Conservation (phyloP, 2,113 vertebrate genomes). For the Percopsis transmontana region DNA sequence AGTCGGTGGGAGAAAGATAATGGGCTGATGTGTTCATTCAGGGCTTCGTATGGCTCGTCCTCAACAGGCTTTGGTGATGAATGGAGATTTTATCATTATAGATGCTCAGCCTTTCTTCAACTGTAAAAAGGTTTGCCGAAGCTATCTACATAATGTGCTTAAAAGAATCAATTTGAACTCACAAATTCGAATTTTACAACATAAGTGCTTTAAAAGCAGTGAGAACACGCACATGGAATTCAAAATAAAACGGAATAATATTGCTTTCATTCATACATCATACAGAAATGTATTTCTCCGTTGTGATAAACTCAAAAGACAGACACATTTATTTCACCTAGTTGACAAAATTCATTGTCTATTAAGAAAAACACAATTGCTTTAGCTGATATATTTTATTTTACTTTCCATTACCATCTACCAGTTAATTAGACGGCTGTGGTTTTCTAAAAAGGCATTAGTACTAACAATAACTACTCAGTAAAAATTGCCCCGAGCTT, state of each 20-base stretch:
- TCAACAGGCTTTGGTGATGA: conserved; percentile 45
- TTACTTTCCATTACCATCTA: neutral
- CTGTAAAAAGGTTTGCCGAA: conserved; percentile 32
- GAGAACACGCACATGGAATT: no score
- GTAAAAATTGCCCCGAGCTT: no score
- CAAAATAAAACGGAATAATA: no score
- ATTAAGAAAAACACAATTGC: no score
- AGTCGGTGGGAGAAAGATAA: conserved; percentile 60
- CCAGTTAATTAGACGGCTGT: no score
- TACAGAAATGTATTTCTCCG: neutral
- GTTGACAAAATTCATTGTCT: no score
- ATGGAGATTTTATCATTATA: conserved; percentile 23
- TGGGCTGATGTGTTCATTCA: conserved; percentile 29
- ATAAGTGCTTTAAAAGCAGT: conserved; percentile 20
- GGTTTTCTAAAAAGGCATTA: no score
- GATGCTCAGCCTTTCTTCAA: conserved; percentile 25
- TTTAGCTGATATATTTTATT: conserved; percentile 10
- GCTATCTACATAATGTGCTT: conserved; percentile 31
- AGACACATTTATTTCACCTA: neutral
- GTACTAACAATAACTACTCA: no score
- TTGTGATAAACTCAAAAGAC: neutral
- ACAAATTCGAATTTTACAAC: conserved; percentile 6
- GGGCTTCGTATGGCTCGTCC: neutral
- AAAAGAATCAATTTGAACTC: conserved; percentile 35
- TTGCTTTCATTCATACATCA: no score